phyloP scores from a whole-genome alignment of 2,888 invertebrate genomes.

The Theodoxus fluviatilis region DNA sequence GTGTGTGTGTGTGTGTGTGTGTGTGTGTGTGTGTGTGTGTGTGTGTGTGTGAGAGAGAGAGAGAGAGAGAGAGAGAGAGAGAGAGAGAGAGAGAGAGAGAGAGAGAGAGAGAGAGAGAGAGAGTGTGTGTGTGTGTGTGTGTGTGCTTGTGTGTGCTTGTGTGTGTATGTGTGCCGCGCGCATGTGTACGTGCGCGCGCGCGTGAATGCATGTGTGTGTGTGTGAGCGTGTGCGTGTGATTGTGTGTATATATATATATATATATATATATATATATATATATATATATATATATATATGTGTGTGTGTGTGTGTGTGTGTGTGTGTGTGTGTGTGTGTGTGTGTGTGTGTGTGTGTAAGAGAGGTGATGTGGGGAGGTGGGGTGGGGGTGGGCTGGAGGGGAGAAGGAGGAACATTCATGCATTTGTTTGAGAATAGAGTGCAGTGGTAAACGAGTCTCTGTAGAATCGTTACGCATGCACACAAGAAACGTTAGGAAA shows the following conservation, averaged over 20 bases:
- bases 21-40: conserved; percentile 11
- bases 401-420: too few species aligned
- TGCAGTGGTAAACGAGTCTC: too few species aligned
- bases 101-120: conserved; percentile 16
- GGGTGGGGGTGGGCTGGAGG: neutral
- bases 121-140: too few species aligned
- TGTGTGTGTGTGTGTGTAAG: conserved; percentile 1
- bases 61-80: conserved; percentile 16
- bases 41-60: conserved; percentile 13
- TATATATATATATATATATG: neutral
- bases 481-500: too few species aligned
- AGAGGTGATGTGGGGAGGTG: neutral
- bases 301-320: conserved; percentile 10
- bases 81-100: conserved; percentile 12
- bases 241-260: conserved; percentile 1
- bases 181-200: neutral
- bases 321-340: conserved; percentile 8
- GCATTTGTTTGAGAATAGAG: too few species aligned
- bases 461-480: too few species aligned
- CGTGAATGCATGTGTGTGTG: conserved; percentile 4
- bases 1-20: too few species aligned
- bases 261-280: neutral
- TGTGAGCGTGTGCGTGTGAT: conserved; percentile 6
- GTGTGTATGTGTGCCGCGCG: too few species aligned
- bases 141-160: too few species aligned